phyloP scores from a whole-genome alignment of 2,888 invertebrate species.

The Rhagophthalmus giganteus region DNA sequence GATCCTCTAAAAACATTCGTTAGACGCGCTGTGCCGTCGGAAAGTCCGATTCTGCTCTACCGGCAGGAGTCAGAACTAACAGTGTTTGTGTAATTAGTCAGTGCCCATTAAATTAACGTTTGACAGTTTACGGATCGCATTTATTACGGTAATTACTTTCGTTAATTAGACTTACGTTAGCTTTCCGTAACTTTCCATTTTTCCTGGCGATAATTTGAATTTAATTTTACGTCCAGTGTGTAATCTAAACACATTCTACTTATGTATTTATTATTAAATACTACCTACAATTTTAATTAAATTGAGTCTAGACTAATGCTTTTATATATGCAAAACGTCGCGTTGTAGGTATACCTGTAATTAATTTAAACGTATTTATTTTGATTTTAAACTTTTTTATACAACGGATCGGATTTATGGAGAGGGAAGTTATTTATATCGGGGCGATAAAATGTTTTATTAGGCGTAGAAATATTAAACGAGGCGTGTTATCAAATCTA shows the following conservation, averaged over 20 bases:
- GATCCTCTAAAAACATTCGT: constrained; percentile 43
- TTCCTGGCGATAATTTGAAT: background rate
- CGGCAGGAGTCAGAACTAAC: constrained; percentile 37
- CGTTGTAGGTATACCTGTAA: no score
- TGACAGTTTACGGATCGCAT: constrained; percentile 34
- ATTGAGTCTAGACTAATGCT: no score
- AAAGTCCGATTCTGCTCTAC: constrained; percentile 40
- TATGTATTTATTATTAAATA: no score
- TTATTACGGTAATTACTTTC: constrained; percentile 35
- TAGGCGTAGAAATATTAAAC: no score
- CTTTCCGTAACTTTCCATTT: constrained; percentile 9
- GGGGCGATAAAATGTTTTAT: no score
- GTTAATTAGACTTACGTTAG: constrained; percentile 27
- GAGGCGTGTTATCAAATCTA: no score
- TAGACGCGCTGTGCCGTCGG: constrained; percentile 50
- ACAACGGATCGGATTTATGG: no score
- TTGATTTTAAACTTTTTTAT: no score
- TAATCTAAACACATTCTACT: background rate
- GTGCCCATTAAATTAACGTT: constrained; percentile 29
- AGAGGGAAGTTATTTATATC: no score
- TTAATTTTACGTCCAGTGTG: background rate
- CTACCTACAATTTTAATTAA: no score
- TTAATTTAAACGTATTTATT: no score
- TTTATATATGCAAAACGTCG: no score
- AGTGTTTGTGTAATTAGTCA: constrained; percentile 35